Conservation (phyloP, 2,797 vertebrate species). For the Tenualosa ilisha region DNA sequence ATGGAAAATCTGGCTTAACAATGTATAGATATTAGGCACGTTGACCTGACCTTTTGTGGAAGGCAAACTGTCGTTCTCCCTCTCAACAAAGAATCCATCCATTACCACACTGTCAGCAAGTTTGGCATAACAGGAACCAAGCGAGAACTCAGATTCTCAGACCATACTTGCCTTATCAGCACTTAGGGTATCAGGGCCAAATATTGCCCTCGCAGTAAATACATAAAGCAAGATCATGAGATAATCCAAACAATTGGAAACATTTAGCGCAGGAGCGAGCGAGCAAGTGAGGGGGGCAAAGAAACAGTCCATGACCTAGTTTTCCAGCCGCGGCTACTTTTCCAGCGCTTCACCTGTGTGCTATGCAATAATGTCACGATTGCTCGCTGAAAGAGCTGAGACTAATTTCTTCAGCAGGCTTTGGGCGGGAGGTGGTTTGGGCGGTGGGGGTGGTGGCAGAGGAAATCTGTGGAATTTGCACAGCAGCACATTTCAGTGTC, state of each 20-base stretch:
- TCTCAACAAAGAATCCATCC: constrained; percentile 26
- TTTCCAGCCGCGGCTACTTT: constrained; percentile 55
- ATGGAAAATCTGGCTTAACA: background rate
- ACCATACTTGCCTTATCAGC: constrained; percentile 53
- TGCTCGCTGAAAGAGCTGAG: constrained; percentile 53
- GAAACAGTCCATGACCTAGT: constrained; percentile 70
- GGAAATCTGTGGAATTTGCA: constrained; percentile 30
- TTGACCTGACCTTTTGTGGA: constrained; percentile 13
- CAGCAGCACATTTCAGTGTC: constrained; percentile 22
- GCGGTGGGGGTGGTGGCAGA: background rate
- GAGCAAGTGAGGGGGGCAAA: constrained; percentile 41
- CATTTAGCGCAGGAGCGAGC: constrained; percentile 59
- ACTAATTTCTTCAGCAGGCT: constrained; percentile 51
- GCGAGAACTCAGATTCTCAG: constrained; percentile 36
- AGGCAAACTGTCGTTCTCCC: background rate
- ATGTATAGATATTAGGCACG: constrained; percentile 4
- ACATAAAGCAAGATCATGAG: constrained; percentile 50
- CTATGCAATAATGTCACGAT: constrained; percentile 55
- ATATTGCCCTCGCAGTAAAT: constrained; percentile 56
- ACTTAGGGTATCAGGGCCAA: constrained; percentile 42
- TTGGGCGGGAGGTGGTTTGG: constrained; percentile 12
- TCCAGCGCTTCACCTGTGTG: constrained; percentile 64
- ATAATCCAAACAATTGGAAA: constrained; percentile 61
- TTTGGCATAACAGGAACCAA: constrained; percentile 54
- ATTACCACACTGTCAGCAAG: constrained; percentile 34